Percentiles rank a stretch among this genome's conserved stretches.
Evolutionary conservation across 2,888 invertebrate genomes (phyloP).

Genomic region (Agrotis puta): DNA sequence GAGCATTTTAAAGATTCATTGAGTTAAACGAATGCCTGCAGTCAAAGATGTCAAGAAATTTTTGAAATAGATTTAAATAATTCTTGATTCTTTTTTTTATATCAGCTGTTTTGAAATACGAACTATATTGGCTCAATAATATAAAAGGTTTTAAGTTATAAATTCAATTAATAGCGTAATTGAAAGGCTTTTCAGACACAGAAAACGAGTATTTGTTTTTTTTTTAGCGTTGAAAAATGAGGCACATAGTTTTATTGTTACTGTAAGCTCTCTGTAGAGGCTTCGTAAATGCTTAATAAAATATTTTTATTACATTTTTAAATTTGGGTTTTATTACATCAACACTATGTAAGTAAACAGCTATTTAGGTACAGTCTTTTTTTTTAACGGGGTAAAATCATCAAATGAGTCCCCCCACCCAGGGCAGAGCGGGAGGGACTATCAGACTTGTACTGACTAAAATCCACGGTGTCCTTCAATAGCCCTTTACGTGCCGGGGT

Average conservation of each 20-base stretch:
- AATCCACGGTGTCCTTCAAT: too few species aligned
- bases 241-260: slow-evolving; percentile 47
- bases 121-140: background rate
- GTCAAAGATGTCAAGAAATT: too few species aligned
- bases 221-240: too few species aligned
- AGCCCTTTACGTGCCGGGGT: too few species aligned
- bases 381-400: too few species aligned
- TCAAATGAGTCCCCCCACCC: too few species aligned
- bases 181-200: background rate
- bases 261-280: slow-evolving; percentile 48
- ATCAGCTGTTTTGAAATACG: background rate
- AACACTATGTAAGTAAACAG: too few species aligned
- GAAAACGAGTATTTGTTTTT: too few species aligned
- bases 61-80: background rate
- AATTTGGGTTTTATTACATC: slow-evolving; percentile 17
- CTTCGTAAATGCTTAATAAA: slow-evolving; percentile 65
- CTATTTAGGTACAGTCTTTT: too few species aligned
- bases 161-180: background rate
- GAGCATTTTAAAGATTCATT: background rate
- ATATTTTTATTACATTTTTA: slow-evolving; percentile 44
- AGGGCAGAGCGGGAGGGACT: too few species aligned
- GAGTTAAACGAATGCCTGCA: background rate
- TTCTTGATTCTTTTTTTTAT: background rate
- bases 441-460: too few species aligned
- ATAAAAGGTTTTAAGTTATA: background rate